Evolutionary conservation across 1,140 invertebrate species (phyloP), one percentile per base, ranked within the genome.

Genomic region (Drosophila guanche): DNA sequence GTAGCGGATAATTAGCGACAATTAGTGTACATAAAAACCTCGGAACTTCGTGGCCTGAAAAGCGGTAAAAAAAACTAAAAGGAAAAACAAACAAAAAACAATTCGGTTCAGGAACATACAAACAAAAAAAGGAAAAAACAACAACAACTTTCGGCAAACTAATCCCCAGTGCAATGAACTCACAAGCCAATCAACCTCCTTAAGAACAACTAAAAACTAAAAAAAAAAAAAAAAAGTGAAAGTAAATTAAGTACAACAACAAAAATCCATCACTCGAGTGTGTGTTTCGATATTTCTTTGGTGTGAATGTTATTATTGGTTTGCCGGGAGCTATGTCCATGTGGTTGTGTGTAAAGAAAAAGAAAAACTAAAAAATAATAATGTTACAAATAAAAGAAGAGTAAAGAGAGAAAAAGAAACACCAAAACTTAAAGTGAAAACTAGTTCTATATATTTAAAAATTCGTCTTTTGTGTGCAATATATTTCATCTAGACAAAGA

Each of bases 311-410:
- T 20, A 22, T 6, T 23, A 58, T 60, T 69, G 74, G 70, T 79
- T 86, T 88, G 84, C 78, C 75, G 75, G 83, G 69, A 67, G 45
- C 48, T 69, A 66, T 79, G 63, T 61, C 43, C 75, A 76, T 72
- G 74, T 86, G 83, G 83, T 86, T 86, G 83, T 86, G 83, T 83
- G 50, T 57, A 74, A 63, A 47, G 46, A 61, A 58, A 76, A 60
- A 41, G 69, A 55, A 37, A 56, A 75, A 59, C 20, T 29, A 57
- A 61, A 27, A 55, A 58, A 37, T 52, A 52, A 10, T 22, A 43
- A 45, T 14, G 16, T 16, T 52, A 29, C 37, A 68, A 25, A n/a
- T 20, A 46, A 14, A 47, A 42, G n/a, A 41, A 48, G 16, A 54
- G 43, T 6, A 67, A 42, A 50, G 7, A 25, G 12, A 54, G 20